These are phyloP conservation scores for Manis pentadactyla DNA, from an alignment of 2,797 vertebrate species.

Conservation along the genomic window DNA sequence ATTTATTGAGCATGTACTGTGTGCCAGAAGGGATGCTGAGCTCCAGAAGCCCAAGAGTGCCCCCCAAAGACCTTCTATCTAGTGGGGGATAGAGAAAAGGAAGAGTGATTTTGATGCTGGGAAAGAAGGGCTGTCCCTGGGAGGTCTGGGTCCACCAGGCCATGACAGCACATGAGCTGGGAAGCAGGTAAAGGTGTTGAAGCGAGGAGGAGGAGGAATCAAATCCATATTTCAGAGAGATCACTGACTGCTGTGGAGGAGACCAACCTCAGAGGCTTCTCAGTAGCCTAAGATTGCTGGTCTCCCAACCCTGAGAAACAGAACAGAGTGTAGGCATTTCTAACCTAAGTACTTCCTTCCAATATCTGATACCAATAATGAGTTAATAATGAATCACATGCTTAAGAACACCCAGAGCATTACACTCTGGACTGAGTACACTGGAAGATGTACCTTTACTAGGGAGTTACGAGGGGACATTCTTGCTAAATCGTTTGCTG, in stretches of 20 bases:
- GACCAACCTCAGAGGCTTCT: not conserved
- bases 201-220: no score
- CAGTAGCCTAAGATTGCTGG: not conserved
- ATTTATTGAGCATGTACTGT: not conserved
- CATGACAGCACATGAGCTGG: no score
- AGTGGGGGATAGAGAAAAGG: not conserved
- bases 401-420: not conserved
- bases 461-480: no score
- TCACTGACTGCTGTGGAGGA: not conserved
- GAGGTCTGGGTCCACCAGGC: not conserved
- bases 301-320: not conserved
- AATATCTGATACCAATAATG: not conserved
- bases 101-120: not conserved
- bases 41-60: not conserved
- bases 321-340: not conserved
- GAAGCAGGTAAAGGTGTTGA: not conserved
- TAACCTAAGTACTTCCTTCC: not conserved
- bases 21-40: no score
- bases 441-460: not conserved
- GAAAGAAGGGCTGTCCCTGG: not conserved
- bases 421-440: no score
- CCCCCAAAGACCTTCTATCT: not conserved
- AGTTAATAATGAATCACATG: not conserved
- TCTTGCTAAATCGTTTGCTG: not conserved
- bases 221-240: not conserved